Evolutionary conservation across 2,797 vertebrate species (phyloP), one percentile per base, ranked within the genome.

Genomic region (Clangula hyemalis): DNA sequence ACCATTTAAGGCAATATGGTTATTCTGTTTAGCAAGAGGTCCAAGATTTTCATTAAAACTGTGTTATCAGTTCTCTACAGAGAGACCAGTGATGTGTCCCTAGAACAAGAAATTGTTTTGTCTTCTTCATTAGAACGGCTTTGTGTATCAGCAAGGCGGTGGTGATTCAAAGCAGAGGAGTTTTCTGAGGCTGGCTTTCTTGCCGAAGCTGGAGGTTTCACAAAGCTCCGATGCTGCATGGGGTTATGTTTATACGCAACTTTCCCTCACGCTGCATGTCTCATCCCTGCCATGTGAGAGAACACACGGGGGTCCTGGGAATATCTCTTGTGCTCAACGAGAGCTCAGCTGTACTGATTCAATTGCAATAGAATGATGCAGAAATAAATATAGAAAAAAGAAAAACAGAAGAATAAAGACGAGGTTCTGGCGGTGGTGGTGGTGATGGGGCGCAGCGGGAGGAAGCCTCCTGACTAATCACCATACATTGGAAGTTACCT

Each of bases 281-380:
- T 95, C 96, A 72, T 64, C 87, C 75, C 75, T 91, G 76, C 65
- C 68, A 84, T 56, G 66, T 17, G 68, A 96, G 94, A 97, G 54
- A 95, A 90, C 91, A 95, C 82, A 58, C 28, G 47, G 90, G 76
- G 69, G 94, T 87, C 73, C 92, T 78, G 83, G 83, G 49, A 94
- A 70, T 92, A 89, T 82, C 89, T 87, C 43, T 74, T 30, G 28
- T 60, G 68, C 79, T 92, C 87, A 89, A 85, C 86, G 94, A 93
- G 57, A 80, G 39, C 81, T 79, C 69, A 90, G 62, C 62, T 38
- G 25, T 85, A 96, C 79, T 1, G 4, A 93, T 89, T 90, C 38
- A 61, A 92, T 89, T 95, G 85, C 94, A 95, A 93, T 53, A 60
- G 87, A 93, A 93, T 94, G 86, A 1, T 3, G 81, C 53, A 77